These are phyloP conservation scores for Siderastrea radians DNA, from an alignment of 92 coral and sea anemone species.

Conservation along the genomic window DNA sequence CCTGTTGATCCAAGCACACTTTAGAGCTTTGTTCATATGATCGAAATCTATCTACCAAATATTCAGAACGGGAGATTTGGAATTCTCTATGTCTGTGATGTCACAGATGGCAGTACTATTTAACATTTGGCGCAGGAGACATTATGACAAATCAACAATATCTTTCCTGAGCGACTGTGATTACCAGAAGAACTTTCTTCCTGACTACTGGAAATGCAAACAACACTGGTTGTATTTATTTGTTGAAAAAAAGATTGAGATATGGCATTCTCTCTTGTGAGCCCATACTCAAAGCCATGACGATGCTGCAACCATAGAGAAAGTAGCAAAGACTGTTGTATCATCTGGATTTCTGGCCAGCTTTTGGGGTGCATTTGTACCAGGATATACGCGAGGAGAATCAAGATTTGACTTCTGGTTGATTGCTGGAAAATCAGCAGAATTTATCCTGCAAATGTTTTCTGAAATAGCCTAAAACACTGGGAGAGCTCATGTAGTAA, in stretches of 20 bases:
- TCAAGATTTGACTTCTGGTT: constrained; percentile 34
- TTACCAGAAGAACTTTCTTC: constrained; percentile 48
- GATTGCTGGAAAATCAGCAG: constrained; percentile 68
- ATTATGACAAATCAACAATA: constrained; percentile 71
- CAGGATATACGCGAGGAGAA: constrained; percentile 38
- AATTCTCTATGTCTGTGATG: constrained; percentile 57
- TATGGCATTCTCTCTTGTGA: constrained; percentile 60
- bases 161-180: constrained; percentile 67
- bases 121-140: constrained; percentile 55
- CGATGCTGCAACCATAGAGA: not conserved
- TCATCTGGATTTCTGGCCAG: constrained; percentile 42
- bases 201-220: constrained; percentile 47
- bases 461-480: constrained; percentile 35
- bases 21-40: no score
- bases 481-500: constrained; percentile 27
- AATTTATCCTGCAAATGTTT: constrained; percentile 39
- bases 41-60: no score
- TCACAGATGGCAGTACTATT: constrained; percentile 48
- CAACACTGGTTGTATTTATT: constrained; percentile 54
- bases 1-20: no score
- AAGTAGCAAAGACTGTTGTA: constrained; percentile 38
- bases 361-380: constrained; percentile 52
- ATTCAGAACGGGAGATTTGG: constrained; percentile 50
- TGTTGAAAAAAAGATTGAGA: constrained; percentile 61
- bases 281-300: constrained; percentile 40